Conservation (phyloP, 2,113 vertebrate species). For the Gambusia holbrooki region DNA sequence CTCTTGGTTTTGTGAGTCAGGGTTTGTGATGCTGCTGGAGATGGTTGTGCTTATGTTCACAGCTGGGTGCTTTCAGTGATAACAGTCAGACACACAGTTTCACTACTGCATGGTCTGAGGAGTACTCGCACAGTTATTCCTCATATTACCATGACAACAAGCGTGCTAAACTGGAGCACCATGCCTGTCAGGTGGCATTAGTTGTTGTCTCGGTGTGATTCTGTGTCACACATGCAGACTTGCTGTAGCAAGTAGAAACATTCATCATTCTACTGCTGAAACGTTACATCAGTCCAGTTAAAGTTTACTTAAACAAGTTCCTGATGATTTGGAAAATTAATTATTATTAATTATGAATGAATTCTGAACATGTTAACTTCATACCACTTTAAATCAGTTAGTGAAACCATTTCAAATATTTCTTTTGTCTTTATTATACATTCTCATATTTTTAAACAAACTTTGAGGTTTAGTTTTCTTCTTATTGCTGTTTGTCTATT, state of each 20-base stretch:
- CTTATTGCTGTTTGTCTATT: not conserved
- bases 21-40: not conserved
- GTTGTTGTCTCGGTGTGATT: slow-evolving; percentile 19
- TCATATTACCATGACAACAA: slow-evolving; percentile 38
- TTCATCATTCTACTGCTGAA: not conserved
- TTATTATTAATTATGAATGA: not conserved
- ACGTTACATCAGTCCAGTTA: not conserved
- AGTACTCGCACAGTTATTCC: slow-evolving; percentile 10
- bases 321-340: not conserved
- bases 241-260: not conserved
- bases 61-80: slow-evolving; percentile 6
- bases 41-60: not conserved
- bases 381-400: no score
- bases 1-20: not conserved
- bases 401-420: no score
- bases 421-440: no score
- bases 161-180: slow-evolving; percentile 17
- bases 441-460: not conserved
- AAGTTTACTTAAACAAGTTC: not conserved
- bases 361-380: no score
- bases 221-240: not conserved
- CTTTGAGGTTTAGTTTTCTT: not conserved
- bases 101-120: not conserved
- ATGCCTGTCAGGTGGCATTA: slow-evolving; percentile 23
- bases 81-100: slow-evolving; percentile 13